Evolutionary conservation across 2,888 invertebrate species (phyloP), one percentile per base, ranked within the genome.

Genomic region (Gandaritis pyraliata): DNA sequence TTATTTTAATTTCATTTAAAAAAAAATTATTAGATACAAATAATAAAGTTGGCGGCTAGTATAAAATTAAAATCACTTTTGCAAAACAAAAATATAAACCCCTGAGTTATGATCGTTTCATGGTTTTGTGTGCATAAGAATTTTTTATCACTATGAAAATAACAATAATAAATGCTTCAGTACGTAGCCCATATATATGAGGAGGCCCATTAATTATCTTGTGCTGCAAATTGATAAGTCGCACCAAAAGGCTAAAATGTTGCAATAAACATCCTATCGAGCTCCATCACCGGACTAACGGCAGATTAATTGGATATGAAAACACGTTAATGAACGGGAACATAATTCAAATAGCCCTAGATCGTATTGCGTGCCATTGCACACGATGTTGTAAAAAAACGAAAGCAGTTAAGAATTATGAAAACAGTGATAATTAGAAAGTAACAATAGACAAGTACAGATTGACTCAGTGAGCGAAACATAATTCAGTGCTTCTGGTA

Each of bases 231-330:
- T 75, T 61, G 72, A 73, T 74, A 73, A 74, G 60, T 55, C 64
- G 74, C 74, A 72, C 77, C 75, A 77, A 78, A 78, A 73, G 58
- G 65, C 70, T 72, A 70, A 69, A 73, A 75, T 70, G 66, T 71
- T 67, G 69, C 70, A 75, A 71, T 85, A 83, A 87, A 83, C 78
- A 74, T 76, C 78, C 77, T 78, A 83, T 81, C 75, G 65, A 60
- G 64, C 70, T 72, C 65, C 70, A 74, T 73, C 74, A 72, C 69
- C 72, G 69, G 72, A 74, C 73, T 77, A 80, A 80, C 75, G 72
- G 75, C 76, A 78, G 78, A 82, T 81, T 80, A 82, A 85, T 81
- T 80, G 77, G 77, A 85, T 83, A n/a, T 80, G 81, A 83, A 81
- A 82, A 80, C 75, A 80, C 81, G 85, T 81, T 81, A 82, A 80